phyloP scores from a whole-genome alignment of 2,113 vertebrate genomes.

The Paedocypris sp. region DNA sequence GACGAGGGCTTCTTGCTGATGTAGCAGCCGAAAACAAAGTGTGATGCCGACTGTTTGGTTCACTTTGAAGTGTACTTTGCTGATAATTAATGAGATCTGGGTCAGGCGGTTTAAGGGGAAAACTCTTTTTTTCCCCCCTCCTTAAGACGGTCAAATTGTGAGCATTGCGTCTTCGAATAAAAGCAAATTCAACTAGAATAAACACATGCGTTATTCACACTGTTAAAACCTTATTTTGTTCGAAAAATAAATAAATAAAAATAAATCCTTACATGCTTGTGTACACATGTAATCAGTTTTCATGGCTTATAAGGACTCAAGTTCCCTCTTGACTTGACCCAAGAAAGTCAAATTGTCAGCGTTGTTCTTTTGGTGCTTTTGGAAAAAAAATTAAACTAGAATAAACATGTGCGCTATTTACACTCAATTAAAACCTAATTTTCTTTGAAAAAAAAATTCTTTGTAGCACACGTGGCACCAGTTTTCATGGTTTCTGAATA shows the following conservation, averaged over 20 bases:
- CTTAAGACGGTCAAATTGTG: slow-evolving; percentile 48
- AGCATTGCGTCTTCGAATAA: slow-evolving; percentile 38
- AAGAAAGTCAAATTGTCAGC: slow-evolving; percentile 45
- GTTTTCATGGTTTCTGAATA: too few species aligned
- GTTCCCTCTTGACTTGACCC: too few species aligned
- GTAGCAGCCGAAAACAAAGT: too few species aligned
- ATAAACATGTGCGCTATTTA: slow-evolving; percentile 41
- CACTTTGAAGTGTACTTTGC: slow-evolving; percentile 62
- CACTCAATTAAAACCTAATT: slow-evolving; percentile 29
- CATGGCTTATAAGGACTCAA: too few species aligned
- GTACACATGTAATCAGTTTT: too few species aligned
- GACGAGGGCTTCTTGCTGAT: too few species aligned
- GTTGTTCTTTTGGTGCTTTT: slow-evolving; percentile 40
- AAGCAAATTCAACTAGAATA: slow-evolving; percentile 43
- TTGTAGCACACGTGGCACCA: too few species aligned
- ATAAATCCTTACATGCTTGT: slow-evolving; percentile 11
- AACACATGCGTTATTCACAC: slow-evolving; percentile 37
- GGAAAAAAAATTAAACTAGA: slow-evolving; percentile 35
- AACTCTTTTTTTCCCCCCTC: slow-evolving; percentile 25
- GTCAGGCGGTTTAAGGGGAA: slow-evolving; percentile 58
- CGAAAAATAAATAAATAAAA: too few species aligned
- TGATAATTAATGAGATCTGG: slow-evolving; percentile 61
- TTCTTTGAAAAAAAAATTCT: slow-evolving; percentile 16
- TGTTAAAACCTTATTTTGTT: slow-evolving; percentile 25
- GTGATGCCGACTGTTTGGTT: slow-evolving; percentile 28